Evolutionary conservation across 2,797 vertebrate species (phyloP).

Genomic region (Sibirionetta formosa): DNA sequence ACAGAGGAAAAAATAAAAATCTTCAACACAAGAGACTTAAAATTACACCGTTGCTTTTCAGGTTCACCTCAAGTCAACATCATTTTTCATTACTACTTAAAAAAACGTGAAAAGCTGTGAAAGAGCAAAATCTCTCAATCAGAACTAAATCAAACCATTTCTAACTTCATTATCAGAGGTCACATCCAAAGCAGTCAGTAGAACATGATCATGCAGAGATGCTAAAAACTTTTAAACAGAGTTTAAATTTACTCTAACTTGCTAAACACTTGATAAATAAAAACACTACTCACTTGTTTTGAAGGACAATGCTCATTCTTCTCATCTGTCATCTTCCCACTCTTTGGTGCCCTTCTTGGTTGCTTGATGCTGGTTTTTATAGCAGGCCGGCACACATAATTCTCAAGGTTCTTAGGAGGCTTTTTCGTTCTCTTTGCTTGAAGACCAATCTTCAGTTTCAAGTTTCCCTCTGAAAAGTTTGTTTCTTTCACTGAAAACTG

Average conservation of each 20-base stretch:
- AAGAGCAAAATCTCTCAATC: not conserved
- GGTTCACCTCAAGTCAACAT: not conserved
- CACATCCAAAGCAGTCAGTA: not conserved
- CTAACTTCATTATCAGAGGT: not conserved
- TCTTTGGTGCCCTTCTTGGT: conserved; percentile 78
- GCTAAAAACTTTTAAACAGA: not conserved
- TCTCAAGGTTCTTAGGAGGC: conserved; percentile 97
- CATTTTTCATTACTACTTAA: not conserved
- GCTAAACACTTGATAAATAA: not conserved
- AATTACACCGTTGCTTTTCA: not conserved
- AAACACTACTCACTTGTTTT: conserved; percentile 78
- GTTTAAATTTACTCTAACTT: not conserved
- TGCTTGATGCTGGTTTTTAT: conserved; percentile 93
- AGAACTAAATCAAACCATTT: not conserved
- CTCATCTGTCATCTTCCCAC: conserved; percentile 84
- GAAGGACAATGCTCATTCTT: conserved; percentile 79
- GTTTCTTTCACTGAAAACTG: conserved; percentile 97
- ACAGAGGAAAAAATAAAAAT: not conserved
- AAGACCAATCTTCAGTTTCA: conserved; percentile 93
- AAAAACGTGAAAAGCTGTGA: not conserved
- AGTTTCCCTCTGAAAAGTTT: conserved; percentile 92
- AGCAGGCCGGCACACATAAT: conserved; percentile 96
- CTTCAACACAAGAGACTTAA: not conserved
- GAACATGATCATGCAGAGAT: fast-evolving
- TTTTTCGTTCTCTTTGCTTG: conserved; percentile 97